Percentiles rank a stretch among this genome's conserved stretches.
Evolutionary conservation across 92 coral and sea anemone species (phyloP).

Genomic region (Blastomussa wellsi): DNA sequence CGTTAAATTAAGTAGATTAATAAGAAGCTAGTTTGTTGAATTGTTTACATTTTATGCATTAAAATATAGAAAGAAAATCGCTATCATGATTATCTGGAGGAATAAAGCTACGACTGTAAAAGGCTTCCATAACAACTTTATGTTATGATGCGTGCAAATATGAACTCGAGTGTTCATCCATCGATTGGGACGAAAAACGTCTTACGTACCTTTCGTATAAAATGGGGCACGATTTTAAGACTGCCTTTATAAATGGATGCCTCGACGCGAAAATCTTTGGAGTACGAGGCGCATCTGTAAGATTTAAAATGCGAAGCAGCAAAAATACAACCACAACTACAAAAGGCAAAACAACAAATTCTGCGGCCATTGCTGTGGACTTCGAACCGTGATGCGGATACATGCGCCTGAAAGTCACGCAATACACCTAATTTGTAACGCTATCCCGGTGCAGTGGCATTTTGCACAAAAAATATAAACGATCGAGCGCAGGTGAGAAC

Average conservation of each 20-base stretch:
- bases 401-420: constrained; percentile 21
- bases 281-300: constrained; percentile 59
- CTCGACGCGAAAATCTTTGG: constrained; percentile 73
- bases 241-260: constrained; percentile 56
- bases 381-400: constrained; percentile 19
- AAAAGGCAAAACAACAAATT: constrained; percentile 47
- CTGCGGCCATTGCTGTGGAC: constrained; percentile 32
- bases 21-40: background rate
- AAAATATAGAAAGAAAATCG: background rate
- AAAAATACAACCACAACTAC: constrained; percentile 60
- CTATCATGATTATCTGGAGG: background rate
- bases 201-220: constrained; percentile 75
- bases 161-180: too few relatives aligned
- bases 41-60: background rate
- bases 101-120: background rate
- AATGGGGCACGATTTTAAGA: constrained; percentile 86
- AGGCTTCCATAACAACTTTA: background rate
- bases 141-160: too few relatives aligned
- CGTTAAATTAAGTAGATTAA: background rate
- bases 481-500: too few relatives aligned
- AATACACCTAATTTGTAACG: background rate
- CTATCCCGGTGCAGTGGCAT: background rate
- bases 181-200: too few relatives aligned
- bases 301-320: constrained; percentile 71
- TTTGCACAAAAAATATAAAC: too few relatives aligned